phyloP scores from a whole-genome alignment of 2,888 invertebrate species.

The Drosophila anomalata region DNA sequence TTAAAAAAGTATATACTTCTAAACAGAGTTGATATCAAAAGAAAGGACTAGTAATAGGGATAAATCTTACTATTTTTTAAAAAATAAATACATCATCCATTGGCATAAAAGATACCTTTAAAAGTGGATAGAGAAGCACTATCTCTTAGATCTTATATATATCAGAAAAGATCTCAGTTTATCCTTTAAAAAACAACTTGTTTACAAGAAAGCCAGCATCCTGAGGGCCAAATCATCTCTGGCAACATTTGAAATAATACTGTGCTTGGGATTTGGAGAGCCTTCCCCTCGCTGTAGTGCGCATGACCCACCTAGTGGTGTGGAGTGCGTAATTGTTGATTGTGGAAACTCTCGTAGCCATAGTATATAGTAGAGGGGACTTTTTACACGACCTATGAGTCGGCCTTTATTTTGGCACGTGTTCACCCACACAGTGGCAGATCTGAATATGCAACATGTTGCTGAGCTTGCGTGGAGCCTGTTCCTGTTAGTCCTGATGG shows the following conservation, averaged over 20 bases:
- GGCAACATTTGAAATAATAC: conserved; percentile 10
- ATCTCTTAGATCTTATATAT: neutral
- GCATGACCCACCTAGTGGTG: conserved; percentile 34
- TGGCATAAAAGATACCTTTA: too few relatives aligned
- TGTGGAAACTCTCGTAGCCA: conserved; percentile 51
- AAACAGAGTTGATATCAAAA: too few relatives aligned
- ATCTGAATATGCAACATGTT: conserved; percentile 58
- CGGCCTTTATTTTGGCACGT: conserved; percentile 62
- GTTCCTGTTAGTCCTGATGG: neutral
- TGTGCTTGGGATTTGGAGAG: neutral
- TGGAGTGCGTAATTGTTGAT: conserved; percentile 54
- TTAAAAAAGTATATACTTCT: too few relatives aligned
- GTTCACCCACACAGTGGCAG: conserved; percentile 35
- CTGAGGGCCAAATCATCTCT: neutral
- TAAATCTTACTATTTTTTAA: too few relatives aligned
- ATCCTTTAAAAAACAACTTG: neutral
- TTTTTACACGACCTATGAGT: neutral
- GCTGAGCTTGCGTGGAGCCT: conserved; percentile 52
- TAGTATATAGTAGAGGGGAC: conserved; percentile 6
- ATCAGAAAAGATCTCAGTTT: neutral
- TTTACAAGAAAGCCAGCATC: neutral
- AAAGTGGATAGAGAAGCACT: too few relatives aligned
- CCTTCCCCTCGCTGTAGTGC: conserved; percentile 22
- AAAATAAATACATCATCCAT: too few relatives aligned
- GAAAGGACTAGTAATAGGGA: too few relatives aligned